Evolutionary conservation across 30 jellyfish, hydroid and myxozoan genomes (phyloP), one percentile per base, ranked within the genome.

Genomic region (Cassiopea xamachana): DNA sequence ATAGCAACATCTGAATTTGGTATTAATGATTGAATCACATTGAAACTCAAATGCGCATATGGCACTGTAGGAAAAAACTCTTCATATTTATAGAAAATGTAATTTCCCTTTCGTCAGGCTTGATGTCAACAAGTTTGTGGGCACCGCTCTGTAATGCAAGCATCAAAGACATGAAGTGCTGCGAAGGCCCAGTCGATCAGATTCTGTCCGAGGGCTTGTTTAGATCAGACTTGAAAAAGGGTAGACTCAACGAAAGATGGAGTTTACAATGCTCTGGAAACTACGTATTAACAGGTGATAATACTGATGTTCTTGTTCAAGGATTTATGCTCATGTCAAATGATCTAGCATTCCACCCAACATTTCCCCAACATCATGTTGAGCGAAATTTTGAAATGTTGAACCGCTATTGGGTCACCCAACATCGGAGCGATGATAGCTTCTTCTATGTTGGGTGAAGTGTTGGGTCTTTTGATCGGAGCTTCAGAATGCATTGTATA

Each of bases 211-310:
- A 85, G 80, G 80, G 79, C 70, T 49, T 83, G 50, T 51, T 88
- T 67, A 97, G 85, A 60, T 48, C 90, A 51, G 67, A 82, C 43
- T 69, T 72, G 64, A 73, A 85, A 16, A 77, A 82, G 49, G 74
- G 55, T 1, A 85, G 69, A 10, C 10, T 87, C 9, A 80, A 82
- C 60, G 75, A 90, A 46, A 71, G 76, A 19, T 90, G 98, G 98
- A 90, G 87, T 79, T 91, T 88, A 13, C 97, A 94, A 79, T 94
- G 98, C 59, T 88, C 93, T 19, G 93, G 76, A 13, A 81, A 94
- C 78, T 77, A 91, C 59, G 94, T 94, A 13, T 74, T 94, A 64
- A 94, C 98, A 73, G 98, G 98, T 94, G 88, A 44, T 86, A 59
- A 12, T 72, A 49, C 12, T 55, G 64, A 27, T 27, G 39, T 27